Evolutionary conservation across 37 sponge, comb jelly and placozoan genomes (phyloP).

Genomic region (Agelas oroides): DNA sequence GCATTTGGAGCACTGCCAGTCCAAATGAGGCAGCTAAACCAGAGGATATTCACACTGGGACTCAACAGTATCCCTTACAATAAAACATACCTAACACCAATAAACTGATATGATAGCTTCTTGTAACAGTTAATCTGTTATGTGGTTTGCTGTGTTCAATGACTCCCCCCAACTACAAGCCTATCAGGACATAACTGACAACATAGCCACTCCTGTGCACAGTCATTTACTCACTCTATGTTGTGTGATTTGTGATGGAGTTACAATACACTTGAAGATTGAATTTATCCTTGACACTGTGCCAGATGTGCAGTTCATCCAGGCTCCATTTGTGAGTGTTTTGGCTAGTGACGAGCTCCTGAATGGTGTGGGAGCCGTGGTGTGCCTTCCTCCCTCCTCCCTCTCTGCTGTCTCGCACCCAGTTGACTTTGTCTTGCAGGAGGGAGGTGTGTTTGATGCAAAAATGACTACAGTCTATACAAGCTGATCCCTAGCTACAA

Average conservation of each 20-base stretch:
- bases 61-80: conserved; percentile 39
- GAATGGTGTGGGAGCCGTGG: conserved; percentile 15
- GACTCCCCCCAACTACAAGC: too few relatives aligned
- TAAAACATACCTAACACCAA: too few relatives aligned
- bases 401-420: conserved; percentile 35
- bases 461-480: not conserved
- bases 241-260: too few relatives aligned
- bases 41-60: conserved; percentile 20
- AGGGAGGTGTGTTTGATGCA: conserved; percentile 52
- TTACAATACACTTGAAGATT: too few relatives aligned
- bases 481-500: too few relatives aligned
- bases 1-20: conserved; percentile 37
- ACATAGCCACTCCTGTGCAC: too few relatives aligned
- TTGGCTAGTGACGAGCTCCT: not conserved
- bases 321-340: conserved; percentile 30
- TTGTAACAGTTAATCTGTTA: too few relatives aligned
- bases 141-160: too few relatives aligned
- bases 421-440: conserved; percentile 67
- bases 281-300: not conserved
- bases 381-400: conserved; percentile 54
- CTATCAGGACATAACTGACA: too few relatives aligned
- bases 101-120: too few relatives aligned
- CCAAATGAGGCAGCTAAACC: not conserved
- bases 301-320: conserved; percentile 51
- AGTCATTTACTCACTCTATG: too few relatives aligned